Conservation (phyloP, 53 echinoderm and acorn worm genomes). For the Antedon mediterranea region DNA sequence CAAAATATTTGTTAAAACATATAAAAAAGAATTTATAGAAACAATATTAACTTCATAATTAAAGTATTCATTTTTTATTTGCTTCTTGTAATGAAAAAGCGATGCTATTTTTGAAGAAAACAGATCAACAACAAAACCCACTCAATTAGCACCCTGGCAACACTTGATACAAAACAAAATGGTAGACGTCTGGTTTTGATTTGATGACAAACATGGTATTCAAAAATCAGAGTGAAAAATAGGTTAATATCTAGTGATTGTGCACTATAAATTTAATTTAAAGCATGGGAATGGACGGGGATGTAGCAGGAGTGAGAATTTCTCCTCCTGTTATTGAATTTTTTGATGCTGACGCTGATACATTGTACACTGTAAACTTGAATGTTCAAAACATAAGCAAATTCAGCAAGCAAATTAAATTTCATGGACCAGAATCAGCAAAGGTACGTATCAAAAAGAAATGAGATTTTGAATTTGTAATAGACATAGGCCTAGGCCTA, state of each 20-base stretch:
- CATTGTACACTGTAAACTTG: slow-evolving; percentile 53
- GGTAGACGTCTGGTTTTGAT: slow-evolving; percentile 12
- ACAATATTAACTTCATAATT: no score
- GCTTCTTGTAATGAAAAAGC: no score
- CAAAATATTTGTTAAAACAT: no score
- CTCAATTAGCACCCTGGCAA: slow-evolving; percentile 18
- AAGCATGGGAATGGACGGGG: slow-evolving; percentile 57
- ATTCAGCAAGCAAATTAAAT: slow-evolving; percentile 79
- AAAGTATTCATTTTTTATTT: no score
- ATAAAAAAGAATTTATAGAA: no score
- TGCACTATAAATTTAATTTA: background rate
- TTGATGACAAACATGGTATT: no score
- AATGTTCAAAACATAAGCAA: slow-evolving; percentile 84
- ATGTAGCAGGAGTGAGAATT: slow-evolving; percentile 86
- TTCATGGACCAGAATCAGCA: slow-evolving; percentile 80
- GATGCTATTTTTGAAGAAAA: no score
- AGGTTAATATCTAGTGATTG: background rate
- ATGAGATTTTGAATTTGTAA: no score
- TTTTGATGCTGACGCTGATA: slow-evolving; percentile 76
- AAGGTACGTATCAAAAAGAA: no score
- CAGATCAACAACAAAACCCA: slow-evolving; percentile 4
- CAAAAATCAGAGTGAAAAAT: background rate
- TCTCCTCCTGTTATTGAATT: slow-evolving; percentile 91
- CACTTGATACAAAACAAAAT: slow-evolving; percentile 29
- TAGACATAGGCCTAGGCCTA: background rate